Evolutionary conservation across 1,140 invertebrate species (phyloP).

Genomic region (Trichogramma pretiosum): DNA sequence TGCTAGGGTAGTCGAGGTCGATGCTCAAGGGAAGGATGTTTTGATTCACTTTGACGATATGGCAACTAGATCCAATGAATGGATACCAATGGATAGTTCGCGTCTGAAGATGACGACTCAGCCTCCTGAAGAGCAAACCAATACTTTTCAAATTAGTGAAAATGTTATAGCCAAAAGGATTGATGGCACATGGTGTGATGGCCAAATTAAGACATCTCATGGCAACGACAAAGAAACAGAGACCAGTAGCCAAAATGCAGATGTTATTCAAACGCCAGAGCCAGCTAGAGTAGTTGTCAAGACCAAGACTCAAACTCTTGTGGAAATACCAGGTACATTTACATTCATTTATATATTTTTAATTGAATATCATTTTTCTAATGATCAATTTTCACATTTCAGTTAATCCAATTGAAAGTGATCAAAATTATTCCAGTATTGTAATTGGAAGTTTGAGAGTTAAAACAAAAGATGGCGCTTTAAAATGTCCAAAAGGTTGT

Average conservation of each 20-base stretch:
- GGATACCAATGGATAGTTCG: constrained; percentile 79
- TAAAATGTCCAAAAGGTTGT: constrained; percentile 75
- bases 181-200: constrained; percentile 76
- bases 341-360: neutral
- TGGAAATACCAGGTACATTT: neutral
- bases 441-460: constrained; percentile 60
- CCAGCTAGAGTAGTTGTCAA: neutral
- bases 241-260: neutral
- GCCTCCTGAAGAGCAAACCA: constrained; percentile 43
- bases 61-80: constrained; percentile 77
- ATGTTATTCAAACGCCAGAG: neutral
- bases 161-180: constrained; percentile 81
- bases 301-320: neutral
- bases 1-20: constrained; percentile 76
- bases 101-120: constrained; percentile 55
- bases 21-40: constrained; percentile 75
- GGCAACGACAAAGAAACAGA: constrained; percentile 50
- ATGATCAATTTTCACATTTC: neutral
- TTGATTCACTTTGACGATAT: constrained; percentile 80
- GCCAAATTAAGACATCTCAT: constrained; percentile 61
- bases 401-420: constrained; percentile 10
- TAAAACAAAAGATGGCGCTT: constrained; percentile 60
- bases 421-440: too few species aligned
- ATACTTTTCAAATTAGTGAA: constrained; percentile 62
- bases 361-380: neutral